phyloP scores from a whole-genome alignment of 2,797 vertebrate species.

The Anisognathus igniventris region DNA sequence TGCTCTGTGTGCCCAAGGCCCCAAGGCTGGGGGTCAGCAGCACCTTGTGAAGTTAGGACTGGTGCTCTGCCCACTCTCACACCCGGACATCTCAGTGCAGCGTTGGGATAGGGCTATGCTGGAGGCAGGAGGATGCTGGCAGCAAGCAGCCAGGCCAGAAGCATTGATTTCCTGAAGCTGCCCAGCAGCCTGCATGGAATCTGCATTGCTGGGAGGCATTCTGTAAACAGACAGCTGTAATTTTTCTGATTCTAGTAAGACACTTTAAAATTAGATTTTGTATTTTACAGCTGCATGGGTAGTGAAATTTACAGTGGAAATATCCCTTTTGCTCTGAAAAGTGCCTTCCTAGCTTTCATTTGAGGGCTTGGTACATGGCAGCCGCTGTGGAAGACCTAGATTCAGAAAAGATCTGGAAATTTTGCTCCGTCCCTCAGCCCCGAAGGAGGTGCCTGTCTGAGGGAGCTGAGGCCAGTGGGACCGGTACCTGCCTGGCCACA shows the following conservation, averaged over 20 bases:
- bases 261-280: neutral
- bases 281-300: neutral
- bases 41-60: rapidly evolving
- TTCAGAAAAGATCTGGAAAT: neutral
- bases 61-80: neutral
- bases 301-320: neutral
- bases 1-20: neutral
- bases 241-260: neutral
- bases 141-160: neutral
- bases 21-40: neutral
- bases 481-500: rapidly evolving
- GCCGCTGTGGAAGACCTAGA: neutral
- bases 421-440: neutral
- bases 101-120: rapidly evolving
- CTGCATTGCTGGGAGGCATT: neutral
- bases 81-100: rapidly evolving
- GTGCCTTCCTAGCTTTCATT: neutral
- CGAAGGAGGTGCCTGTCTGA: neutral
- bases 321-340: neutral
- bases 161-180: neutral
- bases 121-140: neutral
- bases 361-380: neutral
- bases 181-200: neutral
- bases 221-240: neutral
- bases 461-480: neutral